Conservation (phyloP, 2,888 invertebrate species). For the Andrena fulva region DNA sequence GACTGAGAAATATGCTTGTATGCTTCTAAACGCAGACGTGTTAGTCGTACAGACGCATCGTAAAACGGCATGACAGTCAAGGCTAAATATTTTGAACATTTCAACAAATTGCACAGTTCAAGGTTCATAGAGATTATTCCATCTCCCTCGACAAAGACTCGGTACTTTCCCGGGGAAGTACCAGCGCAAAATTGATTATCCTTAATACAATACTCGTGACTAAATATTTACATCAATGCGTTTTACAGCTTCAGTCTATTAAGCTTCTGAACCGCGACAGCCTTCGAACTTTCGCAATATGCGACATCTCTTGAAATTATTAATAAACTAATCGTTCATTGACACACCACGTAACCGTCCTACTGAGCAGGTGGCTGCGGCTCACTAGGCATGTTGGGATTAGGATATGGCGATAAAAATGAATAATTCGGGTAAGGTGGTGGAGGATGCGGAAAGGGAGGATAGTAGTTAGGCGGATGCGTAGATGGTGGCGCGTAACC, state of each 20-base stretch:
- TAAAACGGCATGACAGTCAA: conserved; percentile 65
- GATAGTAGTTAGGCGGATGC: conserved; percentile 82
- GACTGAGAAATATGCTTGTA: conserved; percentile 59
- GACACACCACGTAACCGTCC: conserved; percentile 49
- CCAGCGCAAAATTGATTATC: conserved; percentile 50
- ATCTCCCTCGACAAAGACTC: conserved; percentile 44
- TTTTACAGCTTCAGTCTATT: conserved; percentile 79
- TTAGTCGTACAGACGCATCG: conserved; percentile 69
- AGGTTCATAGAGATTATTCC: conserved; percentile 67
- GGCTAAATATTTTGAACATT: conserved; percentile 73
- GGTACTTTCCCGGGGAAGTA: conserved; percentile 47
- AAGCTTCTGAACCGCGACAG: conserved; percentile 72
- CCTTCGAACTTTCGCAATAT: conserved; percentile 66
- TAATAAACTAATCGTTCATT: conserved; percentile 58
- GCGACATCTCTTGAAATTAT: conserved; percentile 57
- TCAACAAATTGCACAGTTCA: conserved; percentile 78
- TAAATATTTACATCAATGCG: conserved; percentile 79
- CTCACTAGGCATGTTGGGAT: conserved; percentile 83
- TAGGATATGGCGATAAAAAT: conserved; percentile 86
- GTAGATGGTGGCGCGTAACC: conserved; percentile 81
- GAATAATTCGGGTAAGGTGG: conserved; percentile 87
- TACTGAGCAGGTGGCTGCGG: conserved; percentile 84
- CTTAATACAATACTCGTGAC: conserved; percentile 75
- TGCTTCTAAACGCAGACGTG: conserved; percentile 39
- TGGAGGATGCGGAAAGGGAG: conserved; percentile 84